Conservation (phyloP, 1,140 invertebrate genomes). For the Dinothrombium tinctorium region DNA sequence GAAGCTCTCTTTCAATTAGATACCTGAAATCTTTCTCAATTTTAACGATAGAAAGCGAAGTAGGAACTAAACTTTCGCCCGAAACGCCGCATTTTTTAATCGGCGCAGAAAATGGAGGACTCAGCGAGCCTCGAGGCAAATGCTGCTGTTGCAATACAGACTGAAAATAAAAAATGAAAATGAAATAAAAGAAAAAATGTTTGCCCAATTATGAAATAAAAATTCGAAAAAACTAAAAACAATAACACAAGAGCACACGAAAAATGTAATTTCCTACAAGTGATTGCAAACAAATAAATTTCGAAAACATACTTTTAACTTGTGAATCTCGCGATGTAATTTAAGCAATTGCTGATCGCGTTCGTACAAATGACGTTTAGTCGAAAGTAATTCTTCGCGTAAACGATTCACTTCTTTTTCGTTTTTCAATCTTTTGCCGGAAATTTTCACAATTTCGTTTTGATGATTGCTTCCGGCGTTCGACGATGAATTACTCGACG, state of each 20-base stretch:
- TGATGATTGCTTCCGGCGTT: too few species aligned
- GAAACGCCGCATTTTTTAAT: slow-evolving; percentile 10
- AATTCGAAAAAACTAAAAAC: slow-evolving; percentile 1
- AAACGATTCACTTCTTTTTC: too few species aligned
- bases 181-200: too few species aligned
- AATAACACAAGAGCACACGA: background rate
- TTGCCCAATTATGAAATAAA: too few species aligned
- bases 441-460: too few species aligned
- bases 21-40: background rate
- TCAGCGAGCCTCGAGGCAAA: background rate
- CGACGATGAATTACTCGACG: too few species aligned
- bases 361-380: slow-evolving; percentile 18
- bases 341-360: slow-evolving; percentile 25
- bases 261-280: background rate
- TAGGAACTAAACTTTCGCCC: slow-evolving; percentile 8
- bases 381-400: background rate
- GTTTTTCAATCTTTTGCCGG: too few species aligned
- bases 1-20: too few species aligned
- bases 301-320: slow-evolving; percentile 29
- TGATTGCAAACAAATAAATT: too few species aligned
- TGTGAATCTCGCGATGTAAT: slow-evolving; percentile 33
- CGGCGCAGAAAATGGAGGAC: slow-evolving; percentile 5
- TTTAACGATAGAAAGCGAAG: background rate
- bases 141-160: background rate
- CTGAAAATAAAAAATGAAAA: background rate